These are phyloP conservation scores for Furcula furcula DNA, from an alignment of 2,888 invertebrate genomes.

Conservation along the genomic window DNA sequence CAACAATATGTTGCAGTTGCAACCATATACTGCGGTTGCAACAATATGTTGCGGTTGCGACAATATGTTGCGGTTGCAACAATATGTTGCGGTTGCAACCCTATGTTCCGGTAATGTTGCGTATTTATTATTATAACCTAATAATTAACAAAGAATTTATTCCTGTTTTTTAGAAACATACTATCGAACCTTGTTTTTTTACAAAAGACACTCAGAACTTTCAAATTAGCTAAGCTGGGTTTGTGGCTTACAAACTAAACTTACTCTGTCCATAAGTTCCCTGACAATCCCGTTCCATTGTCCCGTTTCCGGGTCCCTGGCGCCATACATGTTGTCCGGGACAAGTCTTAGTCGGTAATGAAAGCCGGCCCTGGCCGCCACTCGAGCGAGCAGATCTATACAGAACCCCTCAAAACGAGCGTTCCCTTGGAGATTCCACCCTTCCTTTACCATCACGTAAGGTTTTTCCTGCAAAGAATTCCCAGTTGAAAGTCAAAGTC, in stretches of 20 bases:
- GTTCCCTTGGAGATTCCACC: conserved; percentile 92
- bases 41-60: too few species aligned
- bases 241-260: conserved; percentile 1
- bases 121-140: too few species aligned
- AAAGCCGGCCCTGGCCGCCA: conserved; percentile 93
- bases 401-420: conserved; percentile 95
- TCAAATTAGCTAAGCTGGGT: too few species aligned
- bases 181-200: too few species aligned
- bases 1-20: too few species aligned
- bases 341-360: conserved; percentile 91
- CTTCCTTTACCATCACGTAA: conserved; percentile 94
- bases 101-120: too few species aligned
- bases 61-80: too few species aligned
- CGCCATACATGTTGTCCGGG: conserved; percentile 94
- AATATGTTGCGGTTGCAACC: too few species aligned
- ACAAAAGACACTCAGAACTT: too few species aligned
- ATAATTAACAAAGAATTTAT: too few species aligned
- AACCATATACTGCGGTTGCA: too few species aligned
- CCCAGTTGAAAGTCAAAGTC: neutral
- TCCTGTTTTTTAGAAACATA: too few species aligned
- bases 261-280: conserved; percentile 92
- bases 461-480: conserved; percentile 88
- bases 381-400: conserved; percentile 92
- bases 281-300: conserved; percentile 95
- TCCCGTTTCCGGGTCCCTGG: conserved; percentile 91